Percentiles rank a stretch among this genome's conserved stretches.
Conservation (phyloP, 2,113 vertebrate species). For the Euleptes europaea region DNA sequence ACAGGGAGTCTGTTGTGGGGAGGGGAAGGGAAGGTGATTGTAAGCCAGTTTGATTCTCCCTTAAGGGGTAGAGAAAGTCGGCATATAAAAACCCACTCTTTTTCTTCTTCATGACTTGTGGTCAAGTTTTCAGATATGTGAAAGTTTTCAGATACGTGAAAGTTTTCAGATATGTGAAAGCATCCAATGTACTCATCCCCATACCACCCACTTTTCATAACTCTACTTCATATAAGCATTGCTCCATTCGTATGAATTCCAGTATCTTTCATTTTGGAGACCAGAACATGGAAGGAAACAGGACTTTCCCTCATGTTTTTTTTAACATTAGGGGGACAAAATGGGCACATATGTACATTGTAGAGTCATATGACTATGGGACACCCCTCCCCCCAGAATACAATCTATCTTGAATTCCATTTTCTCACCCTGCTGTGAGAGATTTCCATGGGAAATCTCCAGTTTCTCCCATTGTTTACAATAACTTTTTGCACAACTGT, state of each 20-base stretch:
- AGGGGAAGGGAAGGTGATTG: too few relatives aligned
- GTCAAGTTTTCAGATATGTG: slow-evolving; percentile 21
- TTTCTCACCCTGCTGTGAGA: background rate
- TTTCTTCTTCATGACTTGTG: slow-evolving; percentile 53
- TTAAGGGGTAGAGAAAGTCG: too few relatives aligned
- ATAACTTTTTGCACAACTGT: background rate
- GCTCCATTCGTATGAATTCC: too few relatives aligned
- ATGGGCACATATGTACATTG: background rate
- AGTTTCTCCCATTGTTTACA: background rate
- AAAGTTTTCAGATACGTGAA: too few relatives aligned
- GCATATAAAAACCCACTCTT: too few relatives aligned
- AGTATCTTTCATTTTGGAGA: background rate
- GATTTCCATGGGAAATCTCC: background rate
- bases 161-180: too few relatives aligned
- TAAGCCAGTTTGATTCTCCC: too few relatives aligned
- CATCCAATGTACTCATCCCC: background rate
- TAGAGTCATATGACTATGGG: too few relatives aligned
- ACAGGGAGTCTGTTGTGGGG: too few relatives aligned
- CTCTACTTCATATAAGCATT: background rate
- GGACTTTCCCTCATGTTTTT: too few relatives aligned
- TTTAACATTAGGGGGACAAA: background rate
- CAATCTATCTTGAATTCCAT: background rate
- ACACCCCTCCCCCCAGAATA: background rate
- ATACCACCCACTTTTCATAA: slow-evolving; percentile 22
- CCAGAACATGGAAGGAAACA: background rate